Percentiles rank a stretch among this genome's conserved stretches.
These are phyloP conservation scores for Scomberomorus guttatus DNA, from an alignment of 2,797 vertebrate genomes.

Conservation along the genomic window DNA sequence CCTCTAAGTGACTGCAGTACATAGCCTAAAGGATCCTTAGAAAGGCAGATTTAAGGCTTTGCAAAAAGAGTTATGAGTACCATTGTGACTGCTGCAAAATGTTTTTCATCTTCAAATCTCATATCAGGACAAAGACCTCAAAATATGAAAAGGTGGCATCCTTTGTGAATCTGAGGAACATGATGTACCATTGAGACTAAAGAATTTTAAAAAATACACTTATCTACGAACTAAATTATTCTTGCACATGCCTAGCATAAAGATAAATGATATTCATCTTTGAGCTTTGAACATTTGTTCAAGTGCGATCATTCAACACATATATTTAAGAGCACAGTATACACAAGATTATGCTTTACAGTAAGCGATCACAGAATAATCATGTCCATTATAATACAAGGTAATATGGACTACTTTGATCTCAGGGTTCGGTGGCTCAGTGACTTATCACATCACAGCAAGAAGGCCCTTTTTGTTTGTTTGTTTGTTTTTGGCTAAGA, in stretches of 20 bases:
- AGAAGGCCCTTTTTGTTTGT: too few species aligned
- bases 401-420: too few species aligned
- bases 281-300: background rate
- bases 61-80: too few species aligned
- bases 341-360: too few species aligned
- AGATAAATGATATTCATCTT: background rate
- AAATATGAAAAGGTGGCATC: background rate
- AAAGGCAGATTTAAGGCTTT: background rate
- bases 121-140: background rate
- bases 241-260: background rate
- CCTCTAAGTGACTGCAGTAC: background rate
- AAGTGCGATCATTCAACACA: background rate
- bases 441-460: too few species aligned
- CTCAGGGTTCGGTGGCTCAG: too few species aligned
- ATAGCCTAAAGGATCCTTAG: background rate
- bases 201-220: background rate
- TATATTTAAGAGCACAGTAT: too few species aligned
- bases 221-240: background rate
- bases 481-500: too few species aligned
- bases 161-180: background rate
- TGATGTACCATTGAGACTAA: background rate
- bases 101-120: constrained; percentile 2
- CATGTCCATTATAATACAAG: too few species aligned
- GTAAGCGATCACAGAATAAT: too few species aligned
- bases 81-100: background rate